These are phyloP conservation scores for Caiman crocodilus DNA, from an alignment of 2,797 vertebrate genomes.

Conservation along the genomic window DNA sequence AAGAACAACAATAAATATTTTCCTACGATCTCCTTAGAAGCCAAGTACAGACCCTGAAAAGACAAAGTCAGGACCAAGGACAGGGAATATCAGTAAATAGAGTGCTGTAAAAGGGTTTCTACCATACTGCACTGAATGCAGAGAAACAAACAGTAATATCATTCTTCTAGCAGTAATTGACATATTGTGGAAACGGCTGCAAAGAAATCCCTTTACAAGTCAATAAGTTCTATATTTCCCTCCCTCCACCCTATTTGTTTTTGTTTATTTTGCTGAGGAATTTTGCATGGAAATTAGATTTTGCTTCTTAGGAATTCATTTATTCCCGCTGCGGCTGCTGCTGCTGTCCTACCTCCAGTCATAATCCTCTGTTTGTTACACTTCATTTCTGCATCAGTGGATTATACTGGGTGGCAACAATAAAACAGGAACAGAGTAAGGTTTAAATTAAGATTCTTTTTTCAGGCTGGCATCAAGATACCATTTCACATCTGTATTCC, in stretches of 20 bases:
- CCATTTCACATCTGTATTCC: not conserved
- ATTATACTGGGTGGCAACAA: not conserved
- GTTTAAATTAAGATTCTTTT: not conserved
- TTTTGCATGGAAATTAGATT: slow-evolving; percentile 8
- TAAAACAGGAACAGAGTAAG: not conserved
- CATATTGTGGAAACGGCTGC: not conserved
- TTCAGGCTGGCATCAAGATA: not conserved
- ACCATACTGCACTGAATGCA: not conserved
- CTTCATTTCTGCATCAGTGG: not conserved
- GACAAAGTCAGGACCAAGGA: not conserved
- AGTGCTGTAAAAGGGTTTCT: not conserved
- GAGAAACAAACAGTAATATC: not conserved
- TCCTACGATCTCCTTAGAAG: not conserved
- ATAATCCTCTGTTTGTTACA: not conserved
- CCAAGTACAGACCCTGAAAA: not conserved
- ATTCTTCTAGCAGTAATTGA: not conserved
- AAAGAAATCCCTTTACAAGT: slow-evolving; percentile 15
- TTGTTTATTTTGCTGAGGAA: not conserved
- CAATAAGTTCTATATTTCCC: slow-evolving; percentile 8
- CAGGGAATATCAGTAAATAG: not conserved
- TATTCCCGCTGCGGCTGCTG: not conserved
- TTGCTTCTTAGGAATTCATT: not conserved
- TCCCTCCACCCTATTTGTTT: not conserved
- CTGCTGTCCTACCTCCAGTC: not conserved
- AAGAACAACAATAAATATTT: not conserved